phyloP scores from a whole-genome alignment of 2,888 invertebrate species.

The Clepsis dumicolana region DNA sequence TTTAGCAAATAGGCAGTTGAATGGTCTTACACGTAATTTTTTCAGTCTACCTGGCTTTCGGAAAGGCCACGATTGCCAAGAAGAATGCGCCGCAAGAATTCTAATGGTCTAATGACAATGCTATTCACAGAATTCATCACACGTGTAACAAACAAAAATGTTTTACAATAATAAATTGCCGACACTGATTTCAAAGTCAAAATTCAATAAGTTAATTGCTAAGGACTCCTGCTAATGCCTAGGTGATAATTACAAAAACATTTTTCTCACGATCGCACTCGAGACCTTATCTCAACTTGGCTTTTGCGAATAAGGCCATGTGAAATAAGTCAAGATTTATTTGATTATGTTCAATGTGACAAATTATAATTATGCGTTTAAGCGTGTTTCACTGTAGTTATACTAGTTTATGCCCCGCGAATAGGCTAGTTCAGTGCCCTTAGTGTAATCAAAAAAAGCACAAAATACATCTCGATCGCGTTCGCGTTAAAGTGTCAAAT shows the following conservation, averaged over 20 bases:
- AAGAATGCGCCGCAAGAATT: background rate
- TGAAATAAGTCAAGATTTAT: slow-evolving; percentile 11
- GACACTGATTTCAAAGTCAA: slow-evolving; percentile 29
- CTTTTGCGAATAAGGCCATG: slow-evolving; percentile 40
- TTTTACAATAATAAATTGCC: background rate
- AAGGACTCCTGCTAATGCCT: slow-evolving; percentile 11
- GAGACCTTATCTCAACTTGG: slow-evolving; percentile 24
- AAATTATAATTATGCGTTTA: background rate
- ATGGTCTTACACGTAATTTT: no score
- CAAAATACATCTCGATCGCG: no score
- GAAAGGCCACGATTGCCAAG: background rate
- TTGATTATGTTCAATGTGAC: slow-evolving; percentile 15
- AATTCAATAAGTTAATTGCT: slow-evolving; percentile 10
- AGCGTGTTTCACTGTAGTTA: background rate
- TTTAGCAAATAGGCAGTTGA: no score
- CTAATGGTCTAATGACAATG: background rate
- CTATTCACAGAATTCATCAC: background rate
- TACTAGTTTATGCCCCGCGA: no score
- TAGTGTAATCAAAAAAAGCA: no score
- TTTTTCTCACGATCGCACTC: slow-evolving; percentile 30
- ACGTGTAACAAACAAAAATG: background rate
- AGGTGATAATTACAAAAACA: slow-evolving; percentile 28
- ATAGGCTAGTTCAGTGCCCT: no score
- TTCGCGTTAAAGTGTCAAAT: no score
- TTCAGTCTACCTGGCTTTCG: no score